Evolutionary conservation across 2,113 vertebrate species (phyloP).

Genomic region (Anoura caudifer): DNA sequence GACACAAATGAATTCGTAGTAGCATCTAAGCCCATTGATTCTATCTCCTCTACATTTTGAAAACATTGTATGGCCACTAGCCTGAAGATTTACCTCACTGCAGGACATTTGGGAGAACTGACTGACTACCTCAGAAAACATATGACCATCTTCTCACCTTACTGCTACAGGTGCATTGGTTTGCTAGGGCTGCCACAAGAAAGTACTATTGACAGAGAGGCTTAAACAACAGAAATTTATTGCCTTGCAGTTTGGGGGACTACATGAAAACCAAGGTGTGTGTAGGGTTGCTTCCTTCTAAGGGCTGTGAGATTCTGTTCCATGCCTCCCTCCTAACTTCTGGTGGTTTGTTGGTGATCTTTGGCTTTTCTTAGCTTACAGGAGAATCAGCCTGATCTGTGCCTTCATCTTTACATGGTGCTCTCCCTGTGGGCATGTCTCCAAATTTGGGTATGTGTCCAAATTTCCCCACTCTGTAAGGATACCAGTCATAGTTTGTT

Average conservation of each 20-base stretch:
- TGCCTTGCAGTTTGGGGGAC: not conserved
- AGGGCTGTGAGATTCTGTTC: not conserved
- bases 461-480: not conserved
- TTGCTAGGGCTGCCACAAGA: not conserved
- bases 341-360: not conserved
- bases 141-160: not conserved
- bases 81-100: not conserved
- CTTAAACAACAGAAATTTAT: not conserved
- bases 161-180: not conserved
- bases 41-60: not conserved
- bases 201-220: not conserved
- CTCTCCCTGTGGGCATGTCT: not conserved
- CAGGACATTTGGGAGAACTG: not conserved
- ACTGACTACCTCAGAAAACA: not conserved
- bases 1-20: slow-evolving; percentile 59
- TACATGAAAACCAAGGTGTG: not conserved
- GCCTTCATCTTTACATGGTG: not conserved
- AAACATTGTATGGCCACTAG: not conserved
- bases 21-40: slow-evolving; percentile 54
- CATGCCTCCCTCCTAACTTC: not conserved
- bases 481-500: not conserved
- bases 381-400: not conserved
- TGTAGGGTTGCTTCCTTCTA: not conserved
- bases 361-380: not conserved
- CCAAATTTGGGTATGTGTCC: not conserved